Evolutionary conservation across 2,113 vertebrate species (phyloP), one percentile per base, ranked within the genome.

Genomic region (Pandion haliaetus): DNA sequence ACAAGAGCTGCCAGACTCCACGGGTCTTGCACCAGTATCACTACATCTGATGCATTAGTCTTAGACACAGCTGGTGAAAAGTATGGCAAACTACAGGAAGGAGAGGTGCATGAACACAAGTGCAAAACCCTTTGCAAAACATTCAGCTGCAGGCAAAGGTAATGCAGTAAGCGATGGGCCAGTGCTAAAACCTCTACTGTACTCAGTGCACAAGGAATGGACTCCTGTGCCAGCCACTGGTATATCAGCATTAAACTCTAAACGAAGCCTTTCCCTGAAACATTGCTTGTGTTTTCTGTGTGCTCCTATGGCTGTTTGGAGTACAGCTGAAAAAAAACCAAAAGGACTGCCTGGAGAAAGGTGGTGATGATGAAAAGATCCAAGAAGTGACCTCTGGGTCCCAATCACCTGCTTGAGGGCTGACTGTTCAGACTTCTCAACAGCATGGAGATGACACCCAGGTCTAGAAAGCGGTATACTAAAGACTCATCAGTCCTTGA

Each of bases 401-500:
- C 23, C 20, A 34, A 7, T 2, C 29, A 6, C 17, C 21, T 42
- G 3, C n/a, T n/a, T 6, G 32, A 82, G 47, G 16, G 32, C 9
- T 77, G 49, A 31, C 26, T 42, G 7, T 2, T 69, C 18, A 42
- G 13, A 40, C 15, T 66, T 21, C 15, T 40, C 2, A 55, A 28
- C 0, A 28, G 10, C 24, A 36, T 1, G 4, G 5, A 44, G 67
- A 38, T 2, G 34, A 28, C 44, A 47, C 59, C 3, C 40, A 66
- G 19, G 34, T 19, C 20, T 62, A 28, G 8, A 21, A 82, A 84
- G 67, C 1, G 0, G 49, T 7, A 2, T 4, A 6, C 4, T 23
- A 10, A 20, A 29, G 52, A 2, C 0, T 25, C 18, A 2, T 21
- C 11, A 38, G 29, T 0, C 31, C 44, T 25, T 0, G 0, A 34